Evolutionary conservation across 2,113 vertebrate species (phyloP), one percentile per base, ranked within the genome.

Genomic region (Jacana jacana): DNA sequence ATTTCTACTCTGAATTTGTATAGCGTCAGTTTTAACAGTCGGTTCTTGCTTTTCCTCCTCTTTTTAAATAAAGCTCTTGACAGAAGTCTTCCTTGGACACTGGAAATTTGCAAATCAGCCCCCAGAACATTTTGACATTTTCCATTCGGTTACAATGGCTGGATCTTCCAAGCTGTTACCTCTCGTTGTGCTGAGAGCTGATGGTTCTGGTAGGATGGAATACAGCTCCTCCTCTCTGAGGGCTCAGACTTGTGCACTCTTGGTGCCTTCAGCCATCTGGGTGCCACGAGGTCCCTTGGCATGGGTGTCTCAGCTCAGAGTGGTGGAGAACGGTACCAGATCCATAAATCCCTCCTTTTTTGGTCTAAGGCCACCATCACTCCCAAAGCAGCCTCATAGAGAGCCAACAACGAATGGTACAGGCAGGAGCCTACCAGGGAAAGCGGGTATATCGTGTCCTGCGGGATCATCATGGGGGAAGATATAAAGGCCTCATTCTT

Each of bases 311-410:
- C 28, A 54, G 28, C 52, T 54, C 52, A 54, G 63, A 35, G 18
- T 2, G 25, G 25, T 28, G 57, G 40, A 58, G 23, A 23, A 33
- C 0, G 0, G 11, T 46, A 33, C 28, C 0, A 1, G 35, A 13
- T 19, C 0, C 0, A 13, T 22, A 25, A 7, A 1, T 11, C 33
- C 61, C 25, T 87, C 17, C 57, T 58, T 16, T 0, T 46, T 9
- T 44, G 42, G 13, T 2, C 64, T 55, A 58, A 16, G 33, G 15
- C 17, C 49, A 55, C 2, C 22, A 25, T n/a, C 35, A 9, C 42
- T 16, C 52, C 42, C 27, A 33, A 48, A 44, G 13, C 57, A 58
- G 33, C 24, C 55, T 49, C 8, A 10, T 2, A 31, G 27, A 54
- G 68, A 68, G 14, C 11, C 25, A 46, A 0, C 20, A 13, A 1